These are phyloP conservation scores for Oxycera nigricornis DNA, from an alignment of 2,888 invertebrate species.

Conservation along the genomic window DNA sequence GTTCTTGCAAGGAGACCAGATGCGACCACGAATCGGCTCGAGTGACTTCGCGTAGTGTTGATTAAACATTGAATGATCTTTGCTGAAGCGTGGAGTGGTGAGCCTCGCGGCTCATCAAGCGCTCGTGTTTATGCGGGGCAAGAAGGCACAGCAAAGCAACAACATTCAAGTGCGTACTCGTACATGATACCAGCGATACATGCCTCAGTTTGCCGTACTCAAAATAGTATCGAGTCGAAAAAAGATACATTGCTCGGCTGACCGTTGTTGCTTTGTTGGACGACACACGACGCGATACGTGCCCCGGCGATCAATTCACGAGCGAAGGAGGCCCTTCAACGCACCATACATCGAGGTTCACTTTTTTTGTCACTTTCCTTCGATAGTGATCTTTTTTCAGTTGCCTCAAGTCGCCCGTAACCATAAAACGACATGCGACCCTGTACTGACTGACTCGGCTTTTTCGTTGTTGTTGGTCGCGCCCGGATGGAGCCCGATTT, in stretches of 20 bases:
- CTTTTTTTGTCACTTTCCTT: conserved; percentile 9
- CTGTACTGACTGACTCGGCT: neutral
- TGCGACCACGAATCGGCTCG: conserved; percentile 17
- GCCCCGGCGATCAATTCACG: neutral
- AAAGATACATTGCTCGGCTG: conserved; percentile 1
- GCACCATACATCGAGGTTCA: neutral
- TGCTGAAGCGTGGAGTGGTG: conserved; percentile 9
- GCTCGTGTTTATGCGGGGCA: neutral
- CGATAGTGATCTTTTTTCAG: conserved; percentile 19
- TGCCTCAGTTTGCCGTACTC: neutral
- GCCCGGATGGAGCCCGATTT: conserved; percentile 5
- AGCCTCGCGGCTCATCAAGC: neutral
- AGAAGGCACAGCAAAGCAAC: no score
- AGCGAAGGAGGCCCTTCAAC: neutral
- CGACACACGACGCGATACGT: neutral
- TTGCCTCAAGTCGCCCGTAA: neutral
- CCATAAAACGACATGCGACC: neutral
- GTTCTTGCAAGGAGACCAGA: conserved; percentile 19
- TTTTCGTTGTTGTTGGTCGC: neutral
- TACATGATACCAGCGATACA: neutral
- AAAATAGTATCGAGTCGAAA: conserved; percentile 1
- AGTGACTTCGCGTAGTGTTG: conserved; percentile 25
- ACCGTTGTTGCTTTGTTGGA: conserved; percentile 4
- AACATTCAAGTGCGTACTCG: conserved; percentile 33
- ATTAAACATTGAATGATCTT: conserved; percentile 33